Conservation (phyloP, 2,113 vertebrate species). For the Saguinus imperator region DNA sequence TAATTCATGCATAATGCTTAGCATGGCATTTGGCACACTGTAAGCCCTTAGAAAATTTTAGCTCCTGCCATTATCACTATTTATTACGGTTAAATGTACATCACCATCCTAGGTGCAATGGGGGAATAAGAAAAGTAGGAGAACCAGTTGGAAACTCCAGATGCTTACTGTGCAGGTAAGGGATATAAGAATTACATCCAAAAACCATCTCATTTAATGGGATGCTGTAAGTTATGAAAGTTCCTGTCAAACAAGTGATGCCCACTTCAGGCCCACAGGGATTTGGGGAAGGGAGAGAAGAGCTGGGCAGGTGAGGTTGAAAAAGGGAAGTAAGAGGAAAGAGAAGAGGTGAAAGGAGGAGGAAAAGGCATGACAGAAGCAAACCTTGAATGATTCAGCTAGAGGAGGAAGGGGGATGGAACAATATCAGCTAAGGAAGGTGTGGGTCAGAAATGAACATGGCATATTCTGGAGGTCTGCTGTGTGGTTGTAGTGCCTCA, state of each 20-base stretch:
- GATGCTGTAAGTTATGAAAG: background rate
- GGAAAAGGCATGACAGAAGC: background rate
- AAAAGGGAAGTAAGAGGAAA: background rate
- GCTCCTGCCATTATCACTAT: background rate
- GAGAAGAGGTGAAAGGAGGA: background rate
- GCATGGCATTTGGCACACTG: background rate
- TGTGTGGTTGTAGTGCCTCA: background rate
- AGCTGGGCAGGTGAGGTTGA: background rate
- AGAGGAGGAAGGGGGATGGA: background rate
- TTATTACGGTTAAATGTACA: conserved; percentile 12
- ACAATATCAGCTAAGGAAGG: background rate
- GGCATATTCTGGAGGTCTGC: background rate
- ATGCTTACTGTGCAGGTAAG: background rate
- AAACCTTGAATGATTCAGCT: background rate
- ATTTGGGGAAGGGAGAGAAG: background rate
- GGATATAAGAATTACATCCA: background rate
- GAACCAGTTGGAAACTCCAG: background rate
- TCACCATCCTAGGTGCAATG: background rate
- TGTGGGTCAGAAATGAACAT: background rate
- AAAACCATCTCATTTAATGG: background rate
- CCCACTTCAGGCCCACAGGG: background rate
- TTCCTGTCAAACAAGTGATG: background rate
- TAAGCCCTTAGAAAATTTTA: background rate
- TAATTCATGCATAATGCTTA: background rate
- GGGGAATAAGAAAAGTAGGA: background rate